Evolutionary conservation across 30 jellyfish, hydroid and myxozoan species (phyloP), one percentile per base, ranked within the genome.

Genomic region (Aurelia aurita): DNA sequence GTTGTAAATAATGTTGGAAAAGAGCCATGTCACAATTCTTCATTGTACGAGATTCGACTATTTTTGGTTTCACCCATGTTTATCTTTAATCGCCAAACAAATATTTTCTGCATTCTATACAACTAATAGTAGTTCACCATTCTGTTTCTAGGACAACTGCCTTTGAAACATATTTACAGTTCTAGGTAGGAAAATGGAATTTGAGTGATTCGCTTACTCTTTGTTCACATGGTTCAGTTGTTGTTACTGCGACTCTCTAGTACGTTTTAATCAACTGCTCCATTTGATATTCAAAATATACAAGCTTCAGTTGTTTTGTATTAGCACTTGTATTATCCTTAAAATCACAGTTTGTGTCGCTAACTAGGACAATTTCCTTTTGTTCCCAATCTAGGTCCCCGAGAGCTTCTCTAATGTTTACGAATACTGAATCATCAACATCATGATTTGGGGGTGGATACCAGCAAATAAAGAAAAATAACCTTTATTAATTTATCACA

Each of bases 281-380:
- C 13, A 74, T 22, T 74, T 74, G 60, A 74, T 6, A 4, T 53
- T 1, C 74, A 9, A 18, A 51, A 61, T 58, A 54, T 20, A 74
- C 34, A 10, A 13, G 32, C 29, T 29, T 22, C 21, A 55, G 87
- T 22, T 57, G 25, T 54, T 57, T 74, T 3, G 87, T 16, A 23
- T 74, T 74, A 5, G 34, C 39, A 45, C 57, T 55, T 27, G 25
- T 74, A 21, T 27, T 27, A 7, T 34, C 21, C 32, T 74, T 74
- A 58, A 74, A 74, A 29, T 74, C 87, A 32, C 87, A 74, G 61
- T 74, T 57, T 5, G 74, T 74, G 39, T 74, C 87, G 21, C 87
- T 61, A 35, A 74, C 32, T 19, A 74, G 75, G 21, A 74, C 51
- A 15, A 74, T 74, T 74, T 74, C 87, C 54, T 74, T 74, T 21